phyloP scores from a whole-genome alignment of 23 tunicate genomes.

The Styela clava region DNA sequence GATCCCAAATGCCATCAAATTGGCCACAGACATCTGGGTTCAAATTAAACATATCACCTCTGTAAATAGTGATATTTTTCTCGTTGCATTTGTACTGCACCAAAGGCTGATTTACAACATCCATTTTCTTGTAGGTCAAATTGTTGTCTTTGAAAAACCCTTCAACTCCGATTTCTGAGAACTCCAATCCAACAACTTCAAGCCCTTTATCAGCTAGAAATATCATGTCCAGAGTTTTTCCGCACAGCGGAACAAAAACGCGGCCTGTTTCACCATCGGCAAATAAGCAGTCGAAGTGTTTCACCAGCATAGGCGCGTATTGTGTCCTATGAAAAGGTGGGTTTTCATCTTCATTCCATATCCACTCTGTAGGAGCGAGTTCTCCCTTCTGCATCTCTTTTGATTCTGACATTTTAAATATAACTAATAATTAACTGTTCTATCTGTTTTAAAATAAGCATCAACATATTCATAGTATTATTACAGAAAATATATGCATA shows the following conservation, averaged over 20 bases:
- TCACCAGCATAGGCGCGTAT: background rate
- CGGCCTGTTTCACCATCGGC: background rate
- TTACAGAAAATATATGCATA: too few relatives aligned
- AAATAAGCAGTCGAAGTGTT: background rate
- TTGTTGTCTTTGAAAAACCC: conserved; percentile 11
- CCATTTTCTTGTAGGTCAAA: background rate
- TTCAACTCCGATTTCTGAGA: conserved; percentile 35
- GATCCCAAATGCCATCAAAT: conserved; percentile 76
- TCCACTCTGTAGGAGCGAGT: background rate
- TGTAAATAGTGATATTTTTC: conserved; percentile 52
- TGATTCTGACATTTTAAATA: background rate
- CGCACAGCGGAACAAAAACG: conserved; percentile 74
- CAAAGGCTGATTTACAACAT: background rate
- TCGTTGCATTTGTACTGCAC: conserved; percentile 33
- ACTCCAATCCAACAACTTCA: conserved; percentile 85
- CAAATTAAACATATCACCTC: conserved; percentile 63
- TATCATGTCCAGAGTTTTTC: conserved; percentile 70
- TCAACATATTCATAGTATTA: too few relatives aligned
- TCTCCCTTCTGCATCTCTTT: background rate
- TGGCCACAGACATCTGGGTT: conserved; percentile 32
- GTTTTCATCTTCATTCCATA: conserved; percentile 1
- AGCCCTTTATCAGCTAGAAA: conserved; percentile 62
- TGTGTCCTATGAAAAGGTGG: conserved; percentile 21
- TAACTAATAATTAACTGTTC: too few relatives aligned
- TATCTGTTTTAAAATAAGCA: too few relatives aligned